Conservation (phyloP, 2,113 vertebrate genomes). For the Calonectris borealis region DNA sequence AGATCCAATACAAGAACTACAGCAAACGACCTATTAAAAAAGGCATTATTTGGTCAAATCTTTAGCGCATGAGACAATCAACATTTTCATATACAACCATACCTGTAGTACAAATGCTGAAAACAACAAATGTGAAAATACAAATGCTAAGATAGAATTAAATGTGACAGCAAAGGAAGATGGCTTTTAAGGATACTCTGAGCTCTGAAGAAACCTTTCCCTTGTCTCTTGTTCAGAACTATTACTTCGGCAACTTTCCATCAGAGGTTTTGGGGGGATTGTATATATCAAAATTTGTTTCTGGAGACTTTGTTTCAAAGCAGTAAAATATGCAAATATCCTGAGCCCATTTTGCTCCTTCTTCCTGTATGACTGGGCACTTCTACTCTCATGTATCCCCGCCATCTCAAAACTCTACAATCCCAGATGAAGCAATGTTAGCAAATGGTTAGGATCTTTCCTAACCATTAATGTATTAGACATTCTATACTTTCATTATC, state of each 20-base stretch:
- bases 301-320: not conserved
- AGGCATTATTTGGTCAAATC: not conserved
- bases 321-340: not conserved
- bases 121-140: not conserved
- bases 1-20: slow-evolving; percentile 90
- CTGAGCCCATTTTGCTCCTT: not conserved
- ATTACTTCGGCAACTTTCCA: not conserved
- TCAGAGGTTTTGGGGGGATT: not conserved
- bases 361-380: not conserved
- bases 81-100: not conserved
- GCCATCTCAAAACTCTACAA: not conserved
- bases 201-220: not conserved
- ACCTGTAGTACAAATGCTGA: not conserved
- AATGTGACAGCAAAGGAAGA: not conserved
- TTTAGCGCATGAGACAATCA: not conserved
- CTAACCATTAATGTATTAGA: not conserved
- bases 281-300: not conserved
- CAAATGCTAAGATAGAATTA: not conserved
- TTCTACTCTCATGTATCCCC: not conserved
- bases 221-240: not conserved
- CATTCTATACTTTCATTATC: not conserved
- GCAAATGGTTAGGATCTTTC: not conserved
- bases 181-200: not conserved
- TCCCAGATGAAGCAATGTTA: not conserved
- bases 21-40: slow-evolving; percentile 81